A percentile compares a stretch with the other conserved stretches of the same genome.
These are phyloP conservation scores for Drosophila sturtevanti DNA, from an alignment of 1,140 invertebrate genomes.

Conservation along the genomic window DNA sequence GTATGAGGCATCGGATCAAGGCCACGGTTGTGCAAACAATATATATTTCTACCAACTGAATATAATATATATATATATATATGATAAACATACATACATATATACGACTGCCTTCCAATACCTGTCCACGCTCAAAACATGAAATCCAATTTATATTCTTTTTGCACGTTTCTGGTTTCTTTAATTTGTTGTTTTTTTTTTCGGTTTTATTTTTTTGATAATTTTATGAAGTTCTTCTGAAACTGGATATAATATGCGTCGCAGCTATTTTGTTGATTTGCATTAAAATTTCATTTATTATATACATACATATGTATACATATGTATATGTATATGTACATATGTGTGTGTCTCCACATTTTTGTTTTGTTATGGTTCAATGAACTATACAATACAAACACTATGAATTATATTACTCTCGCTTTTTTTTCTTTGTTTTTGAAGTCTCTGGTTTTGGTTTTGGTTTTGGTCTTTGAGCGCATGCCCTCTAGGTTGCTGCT, in stretches of 20 bases:
- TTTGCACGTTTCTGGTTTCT: slow-evolving; percentile 18
- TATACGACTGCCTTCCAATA: neutral
- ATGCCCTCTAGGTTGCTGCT: slow-evolving; percentile 32
- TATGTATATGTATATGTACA: no score
- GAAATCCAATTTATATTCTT: no score
- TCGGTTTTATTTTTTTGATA: neutral
- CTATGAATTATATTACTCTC: slow-evolving; percentile 21
- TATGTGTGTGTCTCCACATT: neutral
- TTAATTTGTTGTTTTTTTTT: slow-evolving; percentile 22
- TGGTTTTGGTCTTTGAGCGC: slow-evolving; percentile 9
- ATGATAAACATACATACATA: no score
- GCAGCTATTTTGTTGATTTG: slow-evolving; percentile 27
- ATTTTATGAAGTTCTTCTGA: slow-evolving; percentile 10
- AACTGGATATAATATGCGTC: slow-evolving; percentile 28
- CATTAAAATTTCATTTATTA: slow-evolving; percentile 36
- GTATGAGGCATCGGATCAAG: slow-evolving; percentile 47
- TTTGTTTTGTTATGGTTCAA: slow-evolving; percentile 51
- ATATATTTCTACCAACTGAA: slow-evolving; percentile 6
- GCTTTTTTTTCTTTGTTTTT: no score
- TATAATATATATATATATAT: neutral
- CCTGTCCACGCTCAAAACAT: neutral
- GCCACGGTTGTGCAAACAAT: slow-evolving; percentile 25
- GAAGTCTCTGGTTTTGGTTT: neutral
- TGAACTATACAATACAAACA: slow-evolving; percentile 31
- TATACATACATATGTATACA: no score